Evolutionary conservation across 2,113 vertebrate genomes (phyloP).

Genomic region (Elachura formosa): DNA sequence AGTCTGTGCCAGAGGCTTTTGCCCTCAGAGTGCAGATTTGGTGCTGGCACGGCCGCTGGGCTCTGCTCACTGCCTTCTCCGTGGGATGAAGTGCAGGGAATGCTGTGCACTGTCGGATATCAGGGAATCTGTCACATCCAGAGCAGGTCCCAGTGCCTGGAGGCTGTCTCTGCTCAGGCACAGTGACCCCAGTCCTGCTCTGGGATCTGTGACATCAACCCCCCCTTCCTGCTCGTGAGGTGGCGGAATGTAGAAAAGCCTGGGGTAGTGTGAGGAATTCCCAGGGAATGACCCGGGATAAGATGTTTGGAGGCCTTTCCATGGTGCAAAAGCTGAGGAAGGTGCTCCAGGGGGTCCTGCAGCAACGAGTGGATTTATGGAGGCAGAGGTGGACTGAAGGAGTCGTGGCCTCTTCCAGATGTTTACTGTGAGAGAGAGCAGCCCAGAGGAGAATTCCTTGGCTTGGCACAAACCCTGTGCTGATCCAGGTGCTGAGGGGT

Average conservation of each 20-base stretch:
- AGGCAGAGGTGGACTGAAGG: accelerated
- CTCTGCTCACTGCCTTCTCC: not conserved
- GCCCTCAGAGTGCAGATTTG: accelerated
- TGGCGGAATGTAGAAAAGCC: too few species aligned
- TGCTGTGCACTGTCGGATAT: accelerated
- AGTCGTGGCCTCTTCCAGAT: not conserved
- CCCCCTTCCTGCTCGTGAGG: accelerated
- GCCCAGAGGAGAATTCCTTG: not conserved
- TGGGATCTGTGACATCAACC: accelerated
- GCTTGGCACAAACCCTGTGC: not conserved
- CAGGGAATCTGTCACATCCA: accelerated
- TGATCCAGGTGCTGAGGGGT: not conserved
- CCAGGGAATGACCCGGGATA: not conserved
- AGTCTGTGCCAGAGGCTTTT: not conserved
- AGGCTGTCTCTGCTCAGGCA: not conserved
- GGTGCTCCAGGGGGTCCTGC: accelerated
- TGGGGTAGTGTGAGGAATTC: accelerated
- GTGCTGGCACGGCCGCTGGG: not conserved
- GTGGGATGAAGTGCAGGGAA: accelerated
- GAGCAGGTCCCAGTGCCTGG: accelerated
- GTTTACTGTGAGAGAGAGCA: not conserved
- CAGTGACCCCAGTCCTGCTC: accelerated
- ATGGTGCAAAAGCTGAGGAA: accelerated
- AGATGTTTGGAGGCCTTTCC: accelerated
- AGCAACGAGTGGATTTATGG: accelerated